phyloP scores from a whole-genome alignment of 1,140 invertebrate species.

The Lordiphosa collinella region DNA sequence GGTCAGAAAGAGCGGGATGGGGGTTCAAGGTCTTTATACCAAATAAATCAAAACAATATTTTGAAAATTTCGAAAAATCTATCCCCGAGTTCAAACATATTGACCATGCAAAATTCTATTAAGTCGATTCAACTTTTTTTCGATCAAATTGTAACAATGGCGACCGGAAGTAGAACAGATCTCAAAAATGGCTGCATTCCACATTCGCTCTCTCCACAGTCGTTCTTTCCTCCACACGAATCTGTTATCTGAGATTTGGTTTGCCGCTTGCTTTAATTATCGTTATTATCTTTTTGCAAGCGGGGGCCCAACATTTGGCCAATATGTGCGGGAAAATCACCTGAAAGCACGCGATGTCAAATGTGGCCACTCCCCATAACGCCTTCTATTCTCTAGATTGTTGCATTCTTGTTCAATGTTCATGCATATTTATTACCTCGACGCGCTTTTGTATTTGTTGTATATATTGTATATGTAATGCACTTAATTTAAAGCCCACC shows the following conservation, averaged over 20 bases:
- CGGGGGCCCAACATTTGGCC: constrained; percentile 38
- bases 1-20: no score
- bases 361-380: constrained; percentile 19
- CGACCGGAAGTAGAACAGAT: constrained; percentile 60
- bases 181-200: constrained; percentile 60
- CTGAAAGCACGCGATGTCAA: constrained; percentile 65
- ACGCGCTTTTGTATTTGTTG: constrained; percentile 70
- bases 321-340: constrained; percentile 69
- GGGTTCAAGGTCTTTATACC: no score
- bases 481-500: constrained; percentile 56
- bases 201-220: not conserved
- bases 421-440: constrained; percentile 71
- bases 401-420: constrained; percentile 69
- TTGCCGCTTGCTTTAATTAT: constrained; percentile 74
- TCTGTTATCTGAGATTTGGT: constrained; percentile 61
- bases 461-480: constrained; percentile 45
- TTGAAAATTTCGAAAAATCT: no score
- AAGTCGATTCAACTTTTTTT: no score
- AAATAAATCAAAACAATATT: no score
- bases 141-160: no score
- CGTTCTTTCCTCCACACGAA: constrained; percentile 16
- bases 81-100: no score
- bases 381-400: constrained; percentile 1
- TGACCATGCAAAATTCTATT: no score
- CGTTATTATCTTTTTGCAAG: constrained; percentile 53